Evolutionary conservation across 2,113 vertebrate species (phyloP).

Genomic region (Tetraodon nigroviridis): DNA sequence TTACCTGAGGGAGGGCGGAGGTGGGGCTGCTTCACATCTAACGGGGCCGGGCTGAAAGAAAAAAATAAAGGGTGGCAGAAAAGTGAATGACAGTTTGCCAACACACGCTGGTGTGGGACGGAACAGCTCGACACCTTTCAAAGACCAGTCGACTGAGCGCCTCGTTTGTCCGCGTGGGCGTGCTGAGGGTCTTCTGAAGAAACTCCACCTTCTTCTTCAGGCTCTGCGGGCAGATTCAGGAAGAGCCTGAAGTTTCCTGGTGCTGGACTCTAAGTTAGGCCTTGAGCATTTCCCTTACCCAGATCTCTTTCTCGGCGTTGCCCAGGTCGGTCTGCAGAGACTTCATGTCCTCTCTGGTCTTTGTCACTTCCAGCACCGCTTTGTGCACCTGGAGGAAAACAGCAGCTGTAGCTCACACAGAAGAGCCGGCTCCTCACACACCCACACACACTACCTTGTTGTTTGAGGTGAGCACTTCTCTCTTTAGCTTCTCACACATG

Average conservation of each 20-base stretch:
- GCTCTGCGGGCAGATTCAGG: slow-evolving; percentile 70
- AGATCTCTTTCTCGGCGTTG: slow-evolving; percentile 87
- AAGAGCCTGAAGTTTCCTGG: neutral
- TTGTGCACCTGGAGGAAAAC: slow-evolving; percentile 78
- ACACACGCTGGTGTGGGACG: no score
- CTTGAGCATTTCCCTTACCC: slow-evolving; percentile 63
- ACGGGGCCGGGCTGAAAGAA: slow-evolving; percentile 77
- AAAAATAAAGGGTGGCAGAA: neutral
- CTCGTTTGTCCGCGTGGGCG: slow-evolving; percentile 83
- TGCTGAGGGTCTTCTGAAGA: slow-evolving; percentile 89
- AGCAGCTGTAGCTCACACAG: rapidly evolving
- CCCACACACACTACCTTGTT: slow-evolving; percentile 78
- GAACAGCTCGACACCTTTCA: slow-evolving; percentile 80
- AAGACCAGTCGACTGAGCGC: slow-evolving; percentile 86
- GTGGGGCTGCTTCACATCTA: slow-evolving; percentile 79
- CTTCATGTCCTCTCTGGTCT: slow-evolving; percentile 79
- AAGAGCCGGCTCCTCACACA: neutral
- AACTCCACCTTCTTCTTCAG: slow-evolving; percentile 91
- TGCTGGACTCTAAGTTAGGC: neutral
- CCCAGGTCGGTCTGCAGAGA: slow-evolving; percentile 85
- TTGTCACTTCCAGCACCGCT: slow-evolving; percentile 71
- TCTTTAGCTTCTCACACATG: slow-evolving; percentile 86
- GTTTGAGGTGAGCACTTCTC: slow-evolving; percentile 82
- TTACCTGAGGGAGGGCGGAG: slow-evolving; percentile 71
- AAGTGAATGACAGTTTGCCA: neutral